These are phyloP conservation scores for Albula glossodonta DNA, from an alignment of 2,113 vertebrate species.

Conservation along the genomic window DNA sequence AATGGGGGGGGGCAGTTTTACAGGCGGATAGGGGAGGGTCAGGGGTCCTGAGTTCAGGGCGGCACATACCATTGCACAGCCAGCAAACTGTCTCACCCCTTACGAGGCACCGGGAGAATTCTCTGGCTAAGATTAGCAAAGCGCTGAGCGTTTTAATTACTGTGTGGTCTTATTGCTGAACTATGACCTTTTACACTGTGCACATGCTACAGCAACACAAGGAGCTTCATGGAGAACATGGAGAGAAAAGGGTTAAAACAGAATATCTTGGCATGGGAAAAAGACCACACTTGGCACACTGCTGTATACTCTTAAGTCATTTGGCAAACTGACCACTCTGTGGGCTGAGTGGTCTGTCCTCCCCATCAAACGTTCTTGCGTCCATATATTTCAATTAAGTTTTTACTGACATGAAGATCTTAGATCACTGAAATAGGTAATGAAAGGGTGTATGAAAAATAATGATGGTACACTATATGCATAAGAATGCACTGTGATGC, in stretches of 20 bases:
- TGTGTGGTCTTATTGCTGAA: not conserved
- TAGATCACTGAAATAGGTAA: too few species aligned
- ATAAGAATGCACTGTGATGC: not conserved
- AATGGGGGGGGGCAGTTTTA: not conserved
- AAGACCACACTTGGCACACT: not conserved
- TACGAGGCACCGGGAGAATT: not conserved
- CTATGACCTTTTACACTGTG: not conserved
- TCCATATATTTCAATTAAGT: too few species aligned
- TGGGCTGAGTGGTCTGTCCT: too few species aligned
- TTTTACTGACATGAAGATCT: too few species aligned
- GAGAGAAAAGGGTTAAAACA: not conserved
- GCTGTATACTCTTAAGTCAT: not conserved
- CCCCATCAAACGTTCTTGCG: too few species aligned
- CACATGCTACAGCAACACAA: too few species aligned
- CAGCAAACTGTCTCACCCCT: not conserved
- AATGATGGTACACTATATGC: not conserved
- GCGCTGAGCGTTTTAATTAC: not conserved
- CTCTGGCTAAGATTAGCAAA: constrained; percentile 5
- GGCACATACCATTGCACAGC: not conserved
- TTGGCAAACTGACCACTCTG: not conserved
- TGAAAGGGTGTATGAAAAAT: too few species aligned
- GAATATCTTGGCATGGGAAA: not conserved
- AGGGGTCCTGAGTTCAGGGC: not conserved
- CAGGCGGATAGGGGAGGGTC: not conserved
- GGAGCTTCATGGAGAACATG: too few species aligned